A percentile compares a stretch with the other conserved stretches of the same genome.
Evolutionary conservation across 2,113 vertebrate species (phyloP).

Genomic region (Bathybates hornii): DNA sequence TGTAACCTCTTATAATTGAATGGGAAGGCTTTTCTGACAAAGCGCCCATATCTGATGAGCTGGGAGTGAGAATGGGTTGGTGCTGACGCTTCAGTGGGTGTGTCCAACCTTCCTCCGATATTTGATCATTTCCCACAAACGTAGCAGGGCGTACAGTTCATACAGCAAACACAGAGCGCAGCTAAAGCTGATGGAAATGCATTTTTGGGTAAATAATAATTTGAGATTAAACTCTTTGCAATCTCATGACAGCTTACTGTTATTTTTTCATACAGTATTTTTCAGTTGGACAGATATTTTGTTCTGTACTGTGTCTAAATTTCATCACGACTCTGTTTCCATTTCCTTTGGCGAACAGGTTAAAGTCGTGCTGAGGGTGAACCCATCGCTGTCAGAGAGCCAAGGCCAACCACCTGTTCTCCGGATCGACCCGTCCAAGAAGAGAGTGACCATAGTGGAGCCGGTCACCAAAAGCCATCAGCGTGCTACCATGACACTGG

Average conservation of each 20-base stretch:
- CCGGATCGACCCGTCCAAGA: slow-evolving; percentile 58
- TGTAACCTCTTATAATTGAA: background rate
- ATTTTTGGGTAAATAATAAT: background rate
- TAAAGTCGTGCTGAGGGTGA: slow-evolving; percentile 67
- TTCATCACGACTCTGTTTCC: background rate
- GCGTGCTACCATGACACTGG: slow-evolving; percentile 2
- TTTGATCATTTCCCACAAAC: background rate
- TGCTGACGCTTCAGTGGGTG: accelerated
- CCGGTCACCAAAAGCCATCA: slow-evolving; percentile 25
- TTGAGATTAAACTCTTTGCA: background rate
- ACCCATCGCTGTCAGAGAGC: slow-evolving; percentile 29
- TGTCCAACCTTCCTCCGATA: background rate
- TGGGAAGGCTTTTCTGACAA: background rate
- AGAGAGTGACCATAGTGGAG: slow-evolving; percentile 64
- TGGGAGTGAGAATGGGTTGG: accelerated
- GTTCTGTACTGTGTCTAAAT: background rate
- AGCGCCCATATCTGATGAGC: background rate
- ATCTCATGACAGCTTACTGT: background rate
- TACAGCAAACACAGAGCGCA: background rate
- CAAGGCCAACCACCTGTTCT: slow-evolving; percentile 51
- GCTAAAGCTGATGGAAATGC: background rate
- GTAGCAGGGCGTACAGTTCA: background rate
- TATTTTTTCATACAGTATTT: background rate
- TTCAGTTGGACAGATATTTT: background rate
- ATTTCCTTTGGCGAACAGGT: slow-evolving; percentile 42